phyloP scores from a whole-genome alignment of 2,888 invertebrate genomes.

The Epistrophella euchroma region DNA sequence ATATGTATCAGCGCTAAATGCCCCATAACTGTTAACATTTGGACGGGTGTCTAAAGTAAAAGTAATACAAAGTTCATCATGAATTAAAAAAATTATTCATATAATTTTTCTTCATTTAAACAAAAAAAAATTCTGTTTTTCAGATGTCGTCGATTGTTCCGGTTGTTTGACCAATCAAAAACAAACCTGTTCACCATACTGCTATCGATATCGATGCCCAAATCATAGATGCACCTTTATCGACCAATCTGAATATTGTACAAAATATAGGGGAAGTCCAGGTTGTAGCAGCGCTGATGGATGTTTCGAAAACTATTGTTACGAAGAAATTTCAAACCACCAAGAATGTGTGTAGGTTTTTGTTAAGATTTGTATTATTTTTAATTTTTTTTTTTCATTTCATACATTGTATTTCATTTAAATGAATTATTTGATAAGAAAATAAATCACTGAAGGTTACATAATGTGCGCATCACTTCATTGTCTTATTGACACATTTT shows the following conservation, averaged over 20 bases:
- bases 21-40: no score
- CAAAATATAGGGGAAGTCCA: slow-evolving; percentile 28
- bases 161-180: slow-evolving; percentile 50
- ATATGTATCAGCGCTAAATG: no score
- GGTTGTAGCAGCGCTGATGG: slow-evolving; percentile 65
- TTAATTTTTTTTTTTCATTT: background rate
- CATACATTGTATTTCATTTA: background rate
- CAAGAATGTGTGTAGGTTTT: slow-evolving; percentile 1
- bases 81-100: no score
- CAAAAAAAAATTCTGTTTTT: background rate
- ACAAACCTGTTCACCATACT: slow-evolving; percentile 60
- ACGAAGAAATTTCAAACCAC: background rate
- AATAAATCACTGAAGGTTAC: background rate
- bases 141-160: slow-evolving; percentile 58
- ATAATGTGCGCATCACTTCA: background rate
- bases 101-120: no score
- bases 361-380: background rate
- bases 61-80: no score
- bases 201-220: slow-evolving; percentile 63
- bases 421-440: background rate
- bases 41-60: no score
- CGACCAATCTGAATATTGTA: slow-evolving; percentile 59
- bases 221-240: slow-evolving; percentile 30
- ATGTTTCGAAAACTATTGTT: slow-evolving; percentile 63
- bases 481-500: slow-evolving; percentile 3